phyloP scores from a whole-genome alignment of 2,888 invertebrate species.

The Tachystola acroxantha region DNA sequence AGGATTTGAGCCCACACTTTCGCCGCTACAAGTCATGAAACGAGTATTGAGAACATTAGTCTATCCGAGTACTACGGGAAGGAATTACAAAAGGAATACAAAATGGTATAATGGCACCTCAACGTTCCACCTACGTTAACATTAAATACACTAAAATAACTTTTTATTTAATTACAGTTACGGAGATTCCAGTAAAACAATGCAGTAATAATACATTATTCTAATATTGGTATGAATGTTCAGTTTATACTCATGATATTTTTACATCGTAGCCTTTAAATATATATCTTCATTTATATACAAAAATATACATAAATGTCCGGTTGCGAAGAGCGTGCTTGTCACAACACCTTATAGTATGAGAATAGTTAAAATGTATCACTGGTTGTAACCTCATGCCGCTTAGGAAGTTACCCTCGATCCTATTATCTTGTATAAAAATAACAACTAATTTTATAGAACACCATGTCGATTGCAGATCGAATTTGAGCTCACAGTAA shows the following conservation, averaged over 20 bases:
- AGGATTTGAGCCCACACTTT: conserved; percentile 43
- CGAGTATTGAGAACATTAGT: conserved; percentile 10
- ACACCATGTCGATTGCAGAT: conserved; percentile 21
- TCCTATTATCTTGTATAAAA: conserved; percentile 48
- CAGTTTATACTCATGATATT: conserved; percentile 51
- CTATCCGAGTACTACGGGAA: conserved; percentile 17
- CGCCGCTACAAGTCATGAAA: conserved; percentile 4
- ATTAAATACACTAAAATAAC: conserved; percentile 64
- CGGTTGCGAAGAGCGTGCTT: conserved; percentile 34
- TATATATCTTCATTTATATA: conserved; percentile 67
- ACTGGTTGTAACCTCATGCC: conserved; percentile 32
- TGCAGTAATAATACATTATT: conserved; percentile 44
- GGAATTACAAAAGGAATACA: conserved; percentile 49
- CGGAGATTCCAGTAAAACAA: conserved; percentile 70
- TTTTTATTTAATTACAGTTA: conserved; percentile 66
- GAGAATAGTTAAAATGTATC: conserved; percentile 37
- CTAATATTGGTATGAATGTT: conserved; percentile 47
- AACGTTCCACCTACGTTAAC: conserved; percentile 62
- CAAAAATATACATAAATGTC: conserved; percentile 74
- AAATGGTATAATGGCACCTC: conserved; percentile 74
- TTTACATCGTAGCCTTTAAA: conserved; percentile 59
- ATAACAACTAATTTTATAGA: conserved; percentile 52
- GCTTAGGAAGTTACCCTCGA: conserved; percentile 23
- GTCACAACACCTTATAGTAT: conserved; percentile 22
- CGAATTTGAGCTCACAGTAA: conserved; percentile 10